Conservation (phyloP, 2,797 vertebrate genomes). For the Rachycentron canadum region DNA sequence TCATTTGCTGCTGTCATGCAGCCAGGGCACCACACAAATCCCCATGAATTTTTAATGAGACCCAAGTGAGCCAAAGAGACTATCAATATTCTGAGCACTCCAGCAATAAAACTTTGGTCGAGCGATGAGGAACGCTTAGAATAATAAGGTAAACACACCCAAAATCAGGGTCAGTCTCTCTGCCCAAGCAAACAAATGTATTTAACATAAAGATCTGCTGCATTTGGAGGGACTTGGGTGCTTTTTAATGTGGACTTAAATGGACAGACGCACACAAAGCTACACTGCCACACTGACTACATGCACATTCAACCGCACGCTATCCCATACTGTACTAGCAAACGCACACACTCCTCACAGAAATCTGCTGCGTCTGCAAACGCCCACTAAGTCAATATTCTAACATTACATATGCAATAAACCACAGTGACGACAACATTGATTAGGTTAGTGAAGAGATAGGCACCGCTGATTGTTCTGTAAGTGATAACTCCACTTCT, state of each 20-base stretch:
- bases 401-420: conserved; percentile 75
- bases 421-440: conserved; percentile 74
- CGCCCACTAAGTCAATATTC: conserved; percentile 65
- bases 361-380: conserved; percentile 64
- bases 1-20: conserved; percentile 51
- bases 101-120: conserved; percentile 80
- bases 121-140: conserved; percentile 78
- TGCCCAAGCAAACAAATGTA: conserved; percentile 56
- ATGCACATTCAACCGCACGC: neutral
- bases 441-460: conserved; percentile 75
- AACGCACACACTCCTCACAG: conserved; percentile 16
- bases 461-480: conserved; percentile 70
- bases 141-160: conserved; percentile 82
- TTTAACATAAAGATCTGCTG: conserved; percentile 64
- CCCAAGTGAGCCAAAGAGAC: conserved; percentile 81
- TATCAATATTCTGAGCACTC: conserved; percentile 83
- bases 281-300: neutral
- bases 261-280: conserved; percentile 24
- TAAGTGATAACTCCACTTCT: conserved; percentile 77
- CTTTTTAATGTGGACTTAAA: conserved; percentile 40
- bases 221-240: conserved; percentile 50
- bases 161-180: conserved; percentile 71
- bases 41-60: conserved; percentile 82
- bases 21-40: conserved; percentile 64
- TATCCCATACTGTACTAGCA: conserved; percentile 20